Base-by-base conservation (phyloP, 2,113 vertebrate genomes). In the Chaetorhynchus papuensis region DNA sequence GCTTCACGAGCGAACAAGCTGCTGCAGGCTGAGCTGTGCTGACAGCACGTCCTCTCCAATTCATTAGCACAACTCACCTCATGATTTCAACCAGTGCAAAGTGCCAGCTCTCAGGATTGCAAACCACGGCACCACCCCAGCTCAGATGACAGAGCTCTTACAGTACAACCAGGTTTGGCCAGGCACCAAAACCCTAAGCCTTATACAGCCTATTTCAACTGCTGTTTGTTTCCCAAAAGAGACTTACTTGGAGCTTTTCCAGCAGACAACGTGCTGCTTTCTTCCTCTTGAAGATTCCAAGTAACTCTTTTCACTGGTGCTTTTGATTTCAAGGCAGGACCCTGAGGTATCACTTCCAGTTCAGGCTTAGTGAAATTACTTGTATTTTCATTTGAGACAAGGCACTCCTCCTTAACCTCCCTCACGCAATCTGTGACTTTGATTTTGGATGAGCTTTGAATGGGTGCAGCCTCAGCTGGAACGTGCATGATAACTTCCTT, bases 251-350 rank as follows among this genome's bases (percentile, higher is more conserved):
- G 97, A 77, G 97, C 95, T 97, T 98, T 99, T 86, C 97, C 98
- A 7, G 97, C 83, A 57, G 97, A 50, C 57, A 93, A 80, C 0
- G 95, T 93, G 24, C 95, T 61, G 1, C 94, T 59, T 33, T 97
- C 98, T 4, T 98, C 98, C 56, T 99, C 98, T 74, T 99, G 98
- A 37, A 99, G 98, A 96, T 99, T 99, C 99, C 99, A 99, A 14
- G 99, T 99, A 53, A 99, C 99, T 88, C 99, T 98, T 82, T 99
- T 99, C 50, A 99, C 99, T 10, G 98, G 97, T 39, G 98, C 93
- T 96, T 99, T 99, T 28, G 98, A 96, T 91, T 99, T 99, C 21
- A 97, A 76, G 8, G 87, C 89, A 5, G 95, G 86, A 20, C 57
- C 72, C 61, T 97, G 94, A 13, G 90, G 44, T 13, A 75, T 39